phyloP scores from a whole-genome alignment of 2,888 invertebrate genomes.

The Epinotia bilunana region DNA sequence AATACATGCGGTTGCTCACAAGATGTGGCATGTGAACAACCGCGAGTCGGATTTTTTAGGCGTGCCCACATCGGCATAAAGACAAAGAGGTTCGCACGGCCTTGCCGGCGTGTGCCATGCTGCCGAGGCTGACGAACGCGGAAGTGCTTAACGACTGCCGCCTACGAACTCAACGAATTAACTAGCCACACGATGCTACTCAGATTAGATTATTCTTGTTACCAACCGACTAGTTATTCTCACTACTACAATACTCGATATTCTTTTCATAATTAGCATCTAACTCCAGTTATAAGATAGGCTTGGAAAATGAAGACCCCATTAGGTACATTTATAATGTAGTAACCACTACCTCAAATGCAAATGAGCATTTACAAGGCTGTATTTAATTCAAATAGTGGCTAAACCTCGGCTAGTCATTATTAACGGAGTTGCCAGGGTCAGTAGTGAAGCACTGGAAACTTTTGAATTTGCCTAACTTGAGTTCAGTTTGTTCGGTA shows the following conservation, averaged over 20 bases:
- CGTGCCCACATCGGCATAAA: constrained; percentile 63
- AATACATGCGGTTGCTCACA: constrained; percentile 37
- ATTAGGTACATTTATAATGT: not conserved
- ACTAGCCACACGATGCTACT: constrained; percentile 53
- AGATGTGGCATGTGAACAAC: constrained; percentile 53
- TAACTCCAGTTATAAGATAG: not conserved
- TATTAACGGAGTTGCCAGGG: constrained; percentile 22
- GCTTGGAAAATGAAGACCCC: constrained; percentile 19
- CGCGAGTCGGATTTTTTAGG: constrained; percentile 51
- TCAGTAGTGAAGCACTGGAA: constrained; percentile 19
- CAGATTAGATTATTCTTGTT: constrained; percentile 41
- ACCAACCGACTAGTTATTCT: constrained; percentile 8
- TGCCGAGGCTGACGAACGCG: constrained; percentile 58
- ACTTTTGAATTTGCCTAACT: constrained; percentile 26
- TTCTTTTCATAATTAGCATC: constrained; percentile 12
- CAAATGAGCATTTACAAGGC: constrained; percentile 27
- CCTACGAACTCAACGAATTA: constrained; percentile 74
- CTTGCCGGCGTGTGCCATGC: constrained; percentile 73
- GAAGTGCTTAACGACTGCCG: constrained; percentile 71
- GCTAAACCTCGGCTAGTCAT: constrained; percentile 11
- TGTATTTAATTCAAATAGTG: constrained; percentile 23
- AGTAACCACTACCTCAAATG: not conserved
- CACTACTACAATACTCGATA: constrained; percentile 8
- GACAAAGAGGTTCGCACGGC: constrained; percentile 81
- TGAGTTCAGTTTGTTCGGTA: constrained; percentile 22